Evolutionary conservation across 2,888 invertebrate species (phyloP).

Genomic region (Lycaena phlaeas): DNA sequence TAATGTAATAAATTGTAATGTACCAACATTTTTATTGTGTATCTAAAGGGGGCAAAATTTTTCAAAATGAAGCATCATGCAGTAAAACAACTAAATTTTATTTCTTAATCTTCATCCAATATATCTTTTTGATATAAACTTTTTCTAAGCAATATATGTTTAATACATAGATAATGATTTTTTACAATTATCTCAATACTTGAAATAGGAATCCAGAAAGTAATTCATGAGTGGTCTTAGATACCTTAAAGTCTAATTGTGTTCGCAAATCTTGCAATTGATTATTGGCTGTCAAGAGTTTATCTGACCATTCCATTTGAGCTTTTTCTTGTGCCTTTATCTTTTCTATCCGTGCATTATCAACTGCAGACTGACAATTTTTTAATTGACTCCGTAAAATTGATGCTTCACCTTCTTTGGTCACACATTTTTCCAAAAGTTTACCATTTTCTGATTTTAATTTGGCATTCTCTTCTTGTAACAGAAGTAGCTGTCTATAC

Average conservation of each 20-base stretch:
- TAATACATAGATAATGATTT: too few species aligned
- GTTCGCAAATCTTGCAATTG: constrained; percentile 59
- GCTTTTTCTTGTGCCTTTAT: constrained; percentile 56
- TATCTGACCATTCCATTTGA: constrained; percentile 66
- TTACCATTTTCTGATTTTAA: constrained; percentile 58
- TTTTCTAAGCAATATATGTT: too few species aligned
- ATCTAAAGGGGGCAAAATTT: too few species aligned
- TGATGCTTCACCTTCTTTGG: constrained; percentile 72
- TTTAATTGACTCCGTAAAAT: constrained; percentile 70
- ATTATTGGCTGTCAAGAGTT: constrained; percentile 44
- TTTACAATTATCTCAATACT: too few species aligned
- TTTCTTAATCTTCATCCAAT: too few species aligned
- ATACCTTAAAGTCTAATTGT: constrained; percentile 73
- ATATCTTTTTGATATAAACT: too few species aligned
- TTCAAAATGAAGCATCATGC: too few species aligned
- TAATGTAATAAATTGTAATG: too few species aligned
- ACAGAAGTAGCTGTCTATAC: constrained; percentile 42
- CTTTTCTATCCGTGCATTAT: constrained; percentile 55
- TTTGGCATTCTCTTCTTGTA: constrained; percentile 55
- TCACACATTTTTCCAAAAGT: constrained; percentile 60
- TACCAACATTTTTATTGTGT: too few species aligned
- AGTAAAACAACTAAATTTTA: too few species aligned
- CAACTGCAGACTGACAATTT: constrained; percentile 50
- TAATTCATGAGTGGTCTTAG: too few species aligned
- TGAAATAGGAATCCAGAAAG: too few species aligned